A percentile compares a stretch with the other conserved stretches of the same genome.
Conservation (phyloP, 2,113 vertebrate species). For the Piprites chloris region DNA sequence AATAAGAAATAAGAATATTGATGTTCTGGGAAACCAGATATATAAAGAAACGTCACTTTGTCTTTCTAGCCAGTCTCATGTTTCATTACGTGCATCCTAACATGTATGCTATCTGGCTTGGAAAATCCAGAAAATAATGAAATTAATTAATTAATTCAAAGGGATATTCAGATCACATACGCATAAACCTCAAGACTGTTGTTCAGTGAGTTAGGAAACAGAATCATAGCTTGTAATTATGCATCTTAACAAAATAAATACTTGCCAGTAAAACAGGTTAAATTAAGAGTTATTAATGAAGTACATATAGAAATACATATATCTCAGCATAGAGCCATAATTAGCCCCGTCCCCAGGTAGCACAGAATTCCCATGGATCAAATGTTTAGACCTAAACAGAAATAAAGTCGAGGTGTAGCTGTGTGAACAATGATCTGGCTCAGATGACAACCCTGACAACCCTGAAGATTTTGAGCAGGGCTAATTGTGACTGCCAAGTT, state of each 20-base stretch:
- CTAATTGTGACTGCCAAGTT: neutral
- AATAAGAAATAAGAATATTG: neutral
- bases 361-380: neutral
- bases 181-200: neutral
- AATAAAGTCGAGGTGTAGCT: neutral
- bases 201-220: neutral
- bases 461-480: neutral
- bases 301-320: neutral
- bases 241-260: neutral
- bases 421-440: neutral
- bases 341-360: neutral
- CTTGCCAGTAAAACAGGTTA: neutral
- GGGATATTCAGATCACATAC: neutral
- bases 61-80: neutral
- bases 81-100: neutral
- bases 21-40: neutral
- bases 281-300: neutral
- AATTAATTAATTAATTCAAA: neutral
- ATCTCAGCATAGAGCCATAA: neutral
- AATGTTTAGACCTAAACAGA: neutral
- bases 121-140: neutral
- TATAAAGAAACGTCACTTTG: neutral
- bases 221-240: neutral
- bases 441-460: neutral
- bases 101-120: neutral